Conservation (phyloP, 2,113 vertebrate genomes). For the Toxotes jaculatrix region DNA sequence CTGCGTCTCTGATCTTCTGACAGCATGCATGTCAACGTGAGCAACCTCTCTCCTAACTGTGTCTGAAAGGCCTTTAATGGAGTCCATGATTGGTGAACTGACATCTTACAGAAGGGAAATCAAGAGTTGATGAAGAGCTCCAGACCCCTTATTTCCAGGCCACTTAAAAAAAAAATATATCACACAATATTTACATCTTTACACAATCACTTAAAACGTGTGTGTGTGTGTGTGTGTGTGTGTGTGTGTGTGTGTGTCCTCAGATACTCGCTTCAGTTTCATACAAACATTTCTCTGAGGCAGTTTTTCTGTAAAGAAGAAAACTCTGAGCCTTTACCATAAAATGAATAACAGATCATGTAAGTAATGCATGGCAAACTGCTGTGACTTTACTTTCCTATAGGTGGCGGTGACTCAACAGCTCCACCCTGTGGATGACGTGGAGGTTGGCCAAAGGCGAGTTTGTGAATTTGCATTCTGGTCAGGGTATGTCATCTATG, state of each 20-base stretch:
- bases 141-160: neutral
- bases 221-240: too few species aligned
- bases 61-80: neutral
- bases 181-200: conserved; percentile 57
- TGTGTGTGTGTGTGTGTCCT: neutral
- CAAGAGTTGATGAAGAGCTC: neutral
- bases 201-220: neutral
- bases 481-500: too few species aligned
- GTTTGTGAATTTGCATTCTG: neutral
- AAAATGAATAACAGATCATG: neutral
- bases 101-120: neutral
- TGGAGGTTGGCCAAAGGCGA: neutral
- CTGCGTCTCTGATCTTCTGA: neutral
- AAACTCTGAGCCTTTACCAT: neutral
- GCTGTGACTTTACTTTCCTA: neutral
- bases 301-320: neutral
- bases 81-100: neutral
- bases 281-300: conserved; percentile 16
- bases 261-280: neutral
- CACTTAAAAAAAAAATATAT: conserved; percentile 14
- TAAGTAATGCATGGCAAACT: too few species aligned
- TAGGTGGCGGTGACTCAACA: neutral
- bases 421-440: neutral
- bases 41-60: neutral
- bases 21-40: neutral